phyloP scores from a whole-genome alignment of 1,140 invertebrate genomes.

The Hylyphantes graminicola region DNA sequence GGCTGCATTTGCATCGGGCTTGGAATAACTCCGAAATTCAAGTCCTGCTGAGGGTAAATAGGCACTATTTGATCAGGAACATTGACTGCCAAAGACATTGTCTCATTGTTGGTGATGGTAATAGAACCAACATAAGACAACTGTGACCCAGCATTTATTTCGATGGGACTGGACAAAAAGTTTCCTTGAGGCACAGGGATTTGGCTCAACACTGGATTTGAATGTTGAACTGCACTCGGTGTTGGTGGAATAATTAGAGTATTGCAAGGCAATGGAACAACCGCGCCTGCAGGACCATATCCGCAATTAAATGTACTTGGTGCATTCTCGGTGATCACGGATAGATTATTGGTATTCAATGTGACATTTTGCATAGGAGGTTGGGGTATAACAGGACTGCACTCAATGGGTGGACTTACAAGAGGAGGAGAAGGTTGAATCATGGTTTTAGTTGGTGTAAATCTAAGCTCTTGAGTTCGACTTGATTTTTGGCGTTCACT shows the following conservation, averaged over 20 bases:
- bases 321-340: slow-evolving; percentile 29
- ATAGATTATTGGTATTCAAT: slow-evolving; percentile 15
- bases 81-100: slow-evolving; percentile 55
- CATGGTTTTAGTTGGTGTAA: background rate
- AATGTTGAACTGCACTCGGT: slow-evolving; percentile 3
- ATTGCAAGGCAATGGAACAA: slow-evolving; percentile 37
- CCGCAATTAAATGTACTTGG: slow-evolving; percentile 33
- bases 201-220: slow-evolving; percentile 24
- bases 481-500: too few species aligned
- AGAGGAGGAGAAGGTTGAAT: background rate
- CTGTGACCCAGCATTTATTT: slow-evolving; percentile 43
- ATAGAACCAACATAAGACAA: slow-evolving; percentile 60
- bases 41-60: slow-evolving; percentile 40
- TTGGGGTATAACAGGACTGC: background rate
- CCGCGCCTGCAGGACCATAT: slow-evolving; percentile 5
- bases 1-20: slow-evolving; percentile 42
- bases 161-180: slow-evolving; percentile 22
- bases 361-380: slow-evolving; percentile 13
- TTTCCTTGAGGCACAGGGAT: slow-evolving; percentile 19
- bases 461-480: too few species aligned
- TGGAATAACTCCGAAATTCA: slow-evolving; percentile 41
- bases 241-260: slow-evolving; percentile 39
- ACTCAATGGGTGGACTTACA: background rate
- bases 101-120: slow-evolving; percentile 60
- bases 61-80: slow-evolving; percentile 50